A percentile compares a stretch with the other conserved stretches of the same genome.
Evolutionary conservation across 2,888 invertebrate genomes (phyloP).

Genomic region (Scaeva pyrastri): DNA sequence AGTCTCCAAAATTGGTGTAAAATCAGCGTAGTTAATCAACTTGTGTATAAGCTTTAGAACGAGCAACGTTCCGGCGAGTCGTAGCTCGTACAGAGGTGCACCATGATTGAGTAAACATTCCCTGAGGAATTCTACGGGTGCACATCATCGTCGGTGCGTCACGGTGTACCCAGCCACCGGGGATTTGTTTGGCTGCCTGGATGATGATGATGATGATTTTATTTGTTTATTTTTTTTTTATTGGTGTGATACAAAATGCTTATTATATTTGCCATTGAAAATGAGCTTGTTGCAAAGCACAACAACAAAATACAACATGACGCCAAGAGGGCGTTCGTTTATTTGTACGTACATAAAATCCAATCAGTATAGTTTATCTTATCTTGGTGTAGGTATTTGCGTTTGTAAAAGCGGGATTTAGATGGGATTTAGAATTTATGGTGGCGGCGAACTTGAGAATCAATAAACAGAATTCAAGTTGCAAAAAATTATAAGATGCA

Average conservation of each 20-base stretch:
- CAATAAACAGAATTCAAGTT: conserved; percentile 26
- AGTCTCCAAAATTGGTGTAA: conserved; percentile 3
- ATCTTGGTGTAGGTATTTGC: background rate
- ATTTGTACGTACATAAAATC: conserved; percentile 17
- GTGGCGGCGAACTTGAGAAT: conserved; percentile 19
- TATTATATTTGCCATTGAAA: conserved; percentile 25
- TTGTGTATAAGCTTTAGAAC: background rate
- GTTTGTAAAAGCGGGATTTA: background rate
- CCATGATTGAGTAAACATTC: background rate
- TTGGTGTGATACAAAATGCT: conserved; percentile 15
- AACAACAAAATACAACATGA: conserved; percentile 22
- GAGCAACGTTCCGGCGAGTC: background rate
- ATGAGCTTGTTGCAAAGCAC: background rate
- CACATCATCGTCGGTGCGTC: background rate
- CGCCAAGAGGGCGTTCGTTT: conserved; percentile 7
- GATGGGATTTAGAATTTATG: background rate
- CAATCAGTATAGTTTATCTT: conserved; percentile 27
- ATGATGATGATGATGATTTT: background rate
- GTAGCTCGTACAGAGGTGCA: background rate
- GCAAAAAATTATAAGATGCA: background rate
- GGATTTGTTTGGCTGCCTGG: conserved; percentile 3
- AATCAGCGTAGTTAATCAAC: conserved; percentile 13
- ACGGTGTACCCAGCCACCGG: background rate
- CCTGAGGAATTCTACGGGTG: background rate
- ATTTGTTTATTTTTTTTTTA: conserved; percentile 17